Percentiles rank a stretch among this genome's conserved stretches.
These are phyloP conservation scores for Pseudomugil gertrudae DNA, from an alignment of 2,797 vertebrate genomes.

Conservation along the genomic window DNA sequence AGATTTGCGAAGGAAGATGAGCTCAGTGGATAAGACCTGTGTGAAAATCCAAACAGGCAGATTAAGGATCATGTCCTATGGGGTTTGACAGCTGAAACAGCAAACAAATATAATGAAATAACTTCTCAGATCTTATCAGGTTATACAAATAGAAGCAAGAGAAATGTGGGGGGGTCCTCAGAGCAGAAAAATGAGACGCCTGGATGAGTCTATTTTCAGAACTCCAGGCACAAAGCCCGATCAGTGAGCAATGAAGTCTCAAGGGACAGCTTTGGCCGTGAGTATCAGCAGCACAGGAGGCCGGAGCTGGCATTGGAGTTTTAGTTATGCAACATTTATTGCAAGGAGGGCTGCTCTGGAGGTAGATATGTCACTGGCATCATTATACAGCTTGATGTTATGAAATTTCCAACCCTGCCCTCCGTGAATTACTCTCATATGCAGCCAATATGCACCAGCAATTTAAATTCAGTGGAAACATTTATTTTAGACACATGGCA, in stretches of 20 bases:
- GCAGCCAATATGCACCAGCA: constrained; percentile 17
- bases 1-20: constrained; percentile 51
- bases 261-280: constrained; percentile 28
- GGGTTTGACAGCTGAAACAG: constrained; percentile 14
- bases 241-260: constrained; percentile 25
- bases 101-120: constrained; percentile 16
- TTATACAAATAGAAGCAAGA: constrained; percentile 13
- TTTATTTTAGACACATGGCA: constrained; percentile 17
- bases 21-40: constrained; percentile 43
- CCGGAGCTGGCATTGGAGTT: constrained; percentile 18
- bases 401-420: constrained; percentile 14
- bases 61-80: constrained; percentile 30
- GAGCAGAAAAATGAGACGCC: constrained; percentile 15
- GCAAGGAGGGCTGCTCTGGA: constrained; percentile 11
- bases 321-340: constrained; percentile 31
- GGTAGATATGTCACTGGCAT: constrained; percentile 22
- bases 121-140: constrained; percentile 5
- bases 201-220: constrained; percentile 37
- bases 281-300: constrained; percentile 18
- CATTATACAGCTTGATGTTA: constrained; percentile 29
- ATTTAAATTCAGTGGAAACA: constrained; percentile 27
- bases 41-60: constrained; percentile 49
- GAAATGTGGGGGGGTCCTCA: constrained; percentile 2
- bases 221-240: constrained; percentile 8
- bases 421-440: constrained; percentile 16